phyloP scores from a whole-genome alignment of 2,888 invertebrate species.

The Euzetes globulus region DNA sequence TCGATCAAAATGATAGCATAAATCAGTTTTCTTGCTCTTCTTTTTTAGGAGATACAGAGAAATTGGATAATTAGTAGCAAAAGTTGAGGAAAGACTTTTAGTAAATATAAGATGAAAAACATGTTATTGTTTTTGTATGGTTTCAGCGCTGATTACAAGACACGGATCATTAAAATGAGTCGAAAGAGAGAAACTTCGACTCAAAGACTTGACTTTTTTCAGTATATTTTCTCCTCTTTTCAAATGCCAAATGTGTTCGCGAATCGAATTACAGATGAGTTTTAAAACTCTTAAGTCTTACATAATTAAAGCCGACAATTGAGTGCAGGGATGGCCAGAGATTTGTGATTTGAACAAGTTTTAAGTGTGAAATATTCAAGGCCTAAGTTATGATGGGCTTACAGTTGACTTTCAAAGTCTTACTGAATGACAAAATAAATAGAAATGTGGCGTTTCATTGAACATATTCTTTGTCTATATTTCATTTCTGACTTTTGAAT shows the following conservation, averaged over 20 bases:
- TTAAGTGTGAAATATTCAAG: too few species aligned
- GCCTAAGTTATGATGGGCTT: too few species aligned
- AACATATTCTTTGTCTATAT: too few species aligned
- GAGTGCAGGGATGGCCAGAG: neutral
- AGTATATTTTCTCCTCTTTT: neutral
- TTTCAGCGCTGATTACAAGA: conserved; percentile 15
- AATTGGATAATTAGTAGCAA: conserved; percentile 6
- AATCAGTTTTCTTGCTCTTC: neutral
- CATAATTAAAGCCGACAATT: conserved; percentile 9
- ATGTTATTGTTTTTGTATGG: conserved; percentile 15
- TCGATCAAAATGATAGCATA: conserved; percentile 11
- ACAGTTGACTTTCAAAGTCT: too few species aligned
- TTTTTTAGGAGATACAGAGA: too few species aligned
- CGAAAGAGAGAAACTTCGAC: neutral
- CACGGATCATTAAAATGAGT: conserved; percentile 21
- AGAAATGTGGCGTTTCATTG: too few species aligned
- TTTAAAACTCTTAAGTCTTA: conserved; percentile 4
- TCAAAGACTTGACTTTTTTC: neutral
- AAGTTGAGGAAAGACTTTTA: neutral
- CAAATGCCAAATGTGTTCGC: conserved; percentile 19
- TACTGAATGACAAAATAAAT: too few species aligned
- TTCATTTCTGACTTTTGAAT: too few species aligned
- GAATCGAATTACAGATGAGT: conserved; percentile 11
- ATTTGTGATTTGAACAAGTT: too few species aligned
- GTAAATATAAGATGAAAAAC: conserved; percentile 4